These are phyloP conservation scores for Hylaea fasciaria DNA, from an alignment of 2,888 invertebrate species.

Conservation along the genomic window DNA sequence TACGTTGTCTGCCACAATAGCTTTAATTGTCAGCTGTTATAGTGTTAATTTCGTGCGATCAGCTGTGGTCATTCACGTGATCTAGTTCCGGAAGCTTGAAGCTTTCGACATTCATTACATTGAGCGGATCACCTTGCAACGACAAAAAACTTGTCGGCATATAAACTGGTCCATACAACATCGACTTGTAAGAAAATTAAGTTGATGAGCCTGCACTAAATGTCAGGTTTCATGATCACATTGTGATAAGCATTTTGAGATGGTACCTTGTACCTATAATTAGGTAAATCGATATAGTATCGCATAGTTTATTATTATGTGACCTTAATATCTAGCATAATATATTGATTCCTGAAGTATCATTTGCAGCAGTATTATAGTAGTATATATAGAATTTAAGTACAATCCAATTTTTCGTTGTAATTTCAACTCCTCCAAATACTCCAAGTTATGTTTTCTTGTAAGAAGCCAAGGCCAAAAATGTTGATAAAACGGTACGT, in stretches of 20 bases:
- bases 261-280: not conserved
- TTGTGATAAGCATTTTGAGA: constrained; percentile 27
- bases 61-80: constrained; percentile 38
- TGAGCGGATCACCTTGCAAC: constrained; percentile 64
- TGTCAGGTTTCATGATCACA: constrained; percentile 42
- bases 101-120: constrained; percentile 43
- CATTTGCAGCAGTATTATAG: too few relatives aligned
- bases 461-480: constrained; percentile 20
- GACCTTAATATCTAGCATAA: too few relatives aligned
- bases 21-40: constrained; percentile 14
- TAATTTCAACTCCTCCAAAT: not conserved
- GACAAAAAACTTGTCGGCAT: constrained; percentile 62
- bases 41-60: constrained; percentile 22
- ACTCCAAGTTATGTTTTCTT: not conserved
- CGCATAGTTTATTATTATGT: too few relatives aligned
- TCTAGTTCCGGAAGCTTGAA: constrained; percentile 56
- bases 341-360: too few relatives aligned
- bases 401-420: too few relatives aligned
- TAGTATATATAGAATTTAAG: too few relatives aligned
- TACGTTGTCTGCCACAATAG: not conserved
- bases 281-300: not conserved
- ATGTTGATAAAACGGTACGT: constrained; percentile 29
- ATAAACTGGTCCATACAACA: constrained; percentile 42
- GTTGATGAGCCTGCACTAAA: constrained; percentile 60
- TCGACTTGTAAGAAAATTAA: constrained; percentile 49